A percentile compares a stretch with the other conserved stretches of the same genome.
phyloP scores from a whole-genome alignment of 2,888 invertebrate species.

The Sinentomon sp. region DNA sequence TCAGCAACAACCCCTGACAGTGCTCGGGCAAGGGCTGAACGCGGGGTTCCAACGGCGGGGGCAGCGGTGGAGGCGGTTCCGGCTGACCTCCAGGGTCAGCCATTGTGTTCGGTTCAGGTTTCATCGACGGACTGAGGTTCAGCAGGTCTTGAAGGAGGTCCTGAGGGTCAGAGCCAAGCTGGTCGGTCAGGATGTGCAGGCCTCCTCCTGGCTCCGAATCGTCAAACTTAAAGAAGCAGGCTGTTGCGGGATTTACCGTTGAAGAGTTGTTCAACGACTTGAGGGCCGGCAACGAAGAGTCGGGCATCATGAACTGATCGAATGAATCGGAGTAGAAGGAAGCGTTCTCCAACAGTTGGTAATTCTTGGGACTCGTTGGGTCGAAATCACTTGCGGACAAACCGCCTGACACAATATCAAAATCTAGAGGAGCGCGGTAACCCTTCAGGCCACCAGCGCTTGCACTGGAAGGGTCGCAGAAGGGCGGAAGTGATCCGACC shows the following conservation, averaged over 20 bases:
- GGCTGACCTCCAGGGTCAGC: too few relatives aligned
- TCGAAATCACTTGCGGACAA: neutral
- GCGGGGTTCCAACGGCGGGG: constrained; percentile 32
- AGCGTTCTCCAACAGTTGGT: constrained; percentile 45
- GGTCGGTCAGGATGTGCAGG: constrained; percentile 20
- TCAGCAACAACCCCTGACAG: too few relatives aligned
- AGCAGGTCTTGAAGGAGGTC: too few relatives aligned
- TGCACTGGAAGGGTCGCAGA: constrained; percentile 38
- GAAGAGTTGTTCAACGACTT: too few relatives aligned
- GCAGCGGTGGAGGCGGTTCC: constrained; percentile 20
- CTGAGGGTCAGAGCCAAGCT: too few relatives aligned
- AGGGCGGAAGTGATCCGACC: constrained; percentile 61
- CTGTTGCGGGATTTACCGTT: too few relatives aligned
- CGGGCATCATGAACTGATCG: too few relatives aligned
- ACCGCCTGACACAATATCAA: neutral
- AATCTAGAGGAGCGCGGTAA: too few relatives aligned
- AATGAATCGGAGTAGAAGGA: constrained; percentile 59
- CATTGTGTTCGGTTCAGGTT: too few relatives aligned
- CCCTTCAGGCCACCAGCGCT: neutral
- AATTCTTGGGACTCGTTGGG: constrained; percentile 29
- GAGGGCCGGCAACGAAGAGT: too few relatives aligned
- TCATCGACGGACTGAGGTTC: too few relatives aligned
- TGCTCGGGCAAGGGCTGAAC: constrained; percentile 50
- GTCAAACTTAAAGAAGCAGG: too few relatives aligned
- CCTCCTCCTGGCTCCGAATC: constrained; percentile 30